Conservation (phyloP, 2,113 vertebrate genomes). For the Pteronura brasiliensis region DNA sequence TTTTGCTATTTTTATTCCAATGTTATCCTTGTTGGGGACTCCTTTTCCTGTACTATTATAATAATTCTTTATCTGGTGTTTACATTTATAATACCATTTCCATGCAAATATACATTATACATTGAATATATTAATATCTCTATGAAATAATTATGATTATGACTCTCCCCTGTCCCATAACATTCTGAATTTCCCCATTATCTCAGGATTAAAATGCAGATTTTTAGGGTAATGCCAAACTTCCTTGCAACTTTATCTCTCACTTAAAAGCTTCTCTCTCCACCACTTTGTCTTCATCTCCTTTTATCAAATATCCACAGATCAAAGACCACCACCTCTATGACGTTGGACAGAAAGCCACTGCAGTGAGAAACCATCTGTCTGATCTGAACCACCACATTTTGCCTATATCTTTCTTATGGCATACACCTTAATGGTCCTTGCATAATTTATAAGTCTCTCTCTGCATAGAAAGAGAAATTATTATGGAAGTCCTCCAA, state of each 20-base stretch:
- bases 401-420: neutral
- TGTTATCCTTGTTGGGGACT: neutral
- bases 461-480: neutral
- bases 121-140: neutral
- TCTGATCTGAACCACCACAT: neutral
- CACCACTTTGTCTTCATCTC: neutral
- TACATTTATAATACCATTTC: neutral
- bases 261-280: neutral
- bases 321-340: neutral
- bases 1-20: neutral
- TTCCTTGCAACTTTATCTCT: neutral
- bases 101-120: neutral
- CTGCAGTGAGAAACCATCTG: neutral
- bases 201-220: neutral
- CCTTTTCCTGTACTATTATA: neutral
- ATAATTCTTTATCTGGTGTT: neutral
- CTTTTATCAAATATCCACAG: neutral
- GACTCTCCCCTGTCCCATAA: neutral
- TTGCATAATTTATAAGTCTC: neutral
- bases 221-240: neutral
- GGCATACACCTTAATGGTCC: neutral
- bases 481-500: neutral
- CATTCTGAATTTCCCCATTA: neutral
- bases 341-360: neutral
- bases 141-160: neutral